Evolutionary conservation across 37 sponge, comb jelly and placozoan species (phyloP).

Genomic region (Haliclona indistincta): DNA sequence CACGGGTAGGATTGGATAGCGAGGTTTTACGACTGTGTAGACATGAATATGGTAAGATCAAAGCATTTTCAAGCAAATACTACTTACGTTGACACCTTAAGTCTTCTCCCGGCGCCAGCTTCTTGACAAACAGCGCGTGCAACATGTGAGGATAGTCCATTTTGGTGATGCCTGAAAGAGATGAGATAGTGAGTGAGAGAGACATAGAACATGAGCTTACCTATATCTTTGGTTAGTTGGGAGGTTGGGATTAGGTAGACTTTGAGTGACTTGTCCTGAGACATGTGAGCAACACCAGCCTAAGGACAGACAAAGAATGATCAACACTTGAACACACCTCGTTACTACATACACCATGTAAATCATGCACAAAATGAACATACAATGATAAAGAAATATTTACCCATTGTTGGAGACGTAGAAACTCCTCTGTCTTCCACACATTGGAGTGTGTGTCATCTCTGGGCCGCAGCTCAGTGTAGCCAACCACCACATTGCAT

Average conservation of each 20-base stretch:
- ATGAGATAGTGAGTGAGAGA: neutral
- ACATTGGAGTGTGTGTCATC: slow-evolving; percentile 29
- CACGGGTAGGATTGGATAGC: too few relatives aligned
- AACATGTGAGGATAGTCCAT: slow-evolving; percentile 23
- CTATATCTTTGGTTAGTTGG: slow-evolving; percentile 44
- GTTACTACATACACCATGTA: neutral
- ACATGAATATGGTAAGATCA: too few relatives aligned
- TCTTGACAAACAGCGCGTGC: slow-evolving; percentile 51
- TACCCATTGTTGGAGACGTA: slow-evolving; percentile 12
- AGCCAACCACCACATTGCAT: slow-evolving; percentile 11
- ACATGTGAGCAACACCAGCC: slow-evolving; percentile 52
- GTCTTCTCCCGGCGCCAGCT: neutral
- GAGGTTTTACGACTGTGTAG: too few relatives aligned
- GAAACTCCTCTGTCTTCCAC: slow-evolving; percentile 50
- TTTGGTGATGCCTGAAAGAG: slow-evolving; percentile 23
- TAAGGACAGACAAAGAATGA: slow-evolving; percentile 8
- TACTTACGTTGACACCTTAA: too few relatives aligned
- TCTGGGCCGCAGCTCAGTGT: slow-evolving; percentile 37
- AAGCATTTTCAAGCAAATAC: too few relatives aligned
- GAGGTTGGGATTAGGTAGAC: slow-evolving; percentile 57
- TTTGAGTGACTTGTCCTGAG: slow-evolving; percentile 17
- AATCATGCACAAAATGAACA: neutral
- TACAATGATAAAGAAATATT: too few relatives aligned
- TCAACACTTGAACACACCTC: slow-evolving; percentile 19
- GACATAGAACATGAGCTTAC: slow-evolving; percentile 19